A percentile compares a stretch with the other conserved stretches of the same genome.
Conservation (phyloP, 2,888 invertebrate species). For the Cheilosia impressa region DNA sequence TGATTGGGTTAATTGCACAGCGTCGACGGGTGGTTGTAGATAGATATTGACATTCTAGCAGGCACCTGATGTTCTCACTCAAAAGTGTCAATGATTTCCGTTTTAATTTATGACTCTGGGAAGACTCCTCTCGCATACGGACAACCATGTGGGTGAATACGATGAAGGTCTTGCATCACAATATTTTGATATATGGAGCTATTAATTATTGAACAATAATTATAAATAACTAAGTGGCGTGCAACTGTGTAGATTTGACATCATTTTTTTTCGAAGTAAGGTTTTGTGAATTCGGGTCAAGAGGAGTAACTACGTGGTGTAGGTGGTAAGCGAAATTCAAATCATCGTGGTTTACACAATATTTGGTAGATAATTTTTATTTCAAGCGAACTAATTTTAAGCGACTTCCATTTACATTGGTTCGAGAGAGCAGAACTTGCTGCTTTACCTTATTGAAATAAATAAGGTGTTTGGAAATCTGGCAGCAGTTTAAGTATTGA, state of each 20-base stretch:
- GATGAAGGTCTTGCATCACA: conserved; percentile 32
- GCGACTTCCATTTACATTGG: too few relatives aligned
- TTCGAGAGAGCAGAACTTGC: too few relatives aligned
- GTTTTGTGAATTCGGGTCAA: conserved; percentile 6
- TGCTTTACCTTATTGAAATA: too few relatives aligned
- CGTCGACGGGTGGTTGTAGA: conserved; percentile 41
- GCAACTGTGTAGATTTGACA: conserved; percentile 6
- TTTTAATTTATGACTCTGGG: conserved; percentile 65
- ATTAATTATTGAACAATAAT: conserved; percentile 25
- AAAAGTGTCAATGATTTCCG: conserved; percentile 72
- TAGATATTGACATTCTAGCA: conserved; percentile 65
- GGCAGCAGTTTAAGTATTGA: too few relatives aligned
- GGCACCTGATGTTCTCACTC: conserved; percentile 74
- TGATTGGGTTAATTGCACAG: conserved; percentile 62
- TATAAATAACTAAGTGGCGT: conserved; percentile 38
- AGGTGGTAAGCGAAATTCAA: background rate
- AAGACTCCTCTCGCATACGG: conserved; percentile 23
- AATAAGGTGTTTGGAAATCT: too few relatives aligned
- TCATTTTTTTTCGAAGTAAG: background rate
- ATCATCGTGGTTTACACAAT: too few relatives aligned
- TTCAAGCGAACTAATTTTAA: too few relatives aligned
- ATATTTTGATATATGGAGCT: conserved; percentile 23
- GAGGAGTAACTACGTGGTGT: background rate
- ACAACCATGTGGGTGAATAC: conserved; percentile 19
- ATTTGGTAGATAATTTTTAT: too few relatives aligned